These are phyloP conservation scores for Muraenolepis orangiensis DNA, from an alignment of 2,797 vertebrate species.

Conservation along the genomic window DNA sequence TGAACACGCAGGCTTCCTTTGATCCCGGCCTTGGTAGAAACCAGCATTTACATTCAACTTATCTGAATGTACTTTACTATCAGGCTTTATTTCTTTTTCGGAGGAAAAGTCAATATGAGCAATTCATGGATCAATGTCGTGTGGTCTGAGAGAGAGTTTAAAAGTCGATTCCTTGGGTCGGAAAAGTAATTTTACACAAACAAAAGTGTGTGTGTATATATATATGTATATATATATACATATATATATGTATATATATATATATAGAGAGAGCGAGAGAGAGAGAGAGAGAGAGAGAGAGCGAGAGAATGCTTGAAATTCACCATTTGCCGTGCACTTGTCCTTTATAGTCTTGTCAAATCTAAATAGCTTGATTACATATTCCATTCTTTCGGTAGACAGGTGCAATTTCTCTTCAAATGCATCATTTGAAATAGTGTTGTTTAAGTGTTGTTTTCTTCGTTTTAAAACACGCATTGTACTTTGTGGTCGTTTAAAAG, in stretches of 20 bases:
- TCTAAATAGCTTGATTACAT: not conserved
- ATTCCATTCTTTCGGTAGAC: not conserved
- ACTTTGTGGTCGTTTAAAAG: not conserved
- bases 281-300: not conserved
- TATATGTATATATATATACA: not conserved
- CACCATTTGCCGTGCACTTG: not conserved
- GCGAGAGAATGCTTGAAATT: not conserved
- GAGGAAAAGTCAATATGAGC: not conserved
- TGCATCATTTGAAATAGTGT: not conserved
- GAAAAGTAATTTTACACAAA: not conserved
- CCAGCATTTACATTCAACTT: not conserved
- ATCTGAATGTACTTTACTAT: not conserved
- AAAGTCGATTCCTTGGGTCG: not conserved
- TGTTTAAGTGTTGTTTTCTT: not conserved
- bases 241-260: no score
- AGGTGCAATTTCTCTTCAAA: slow-evolving; percentile 2
- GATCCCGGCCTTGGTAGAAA: not conserved
- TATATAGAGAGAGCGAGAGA: not conserved
- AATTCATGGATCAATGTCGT: not conserved
- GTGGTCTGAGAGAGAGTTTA: not conserved
- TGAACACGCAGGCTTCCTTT: not conserved
- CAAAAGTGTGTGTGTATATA: not conserved
- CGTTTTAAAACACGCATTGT: not conserved
- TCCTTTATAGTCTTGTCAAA: not conserved
- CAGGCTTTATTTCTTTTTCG: not conserved